Evolutionary conservation across 2,888 invertebrate genomes (phyloP), one percentile per base, ranked within the genome.

Genomic region (Leucoma salicis): DNA sequence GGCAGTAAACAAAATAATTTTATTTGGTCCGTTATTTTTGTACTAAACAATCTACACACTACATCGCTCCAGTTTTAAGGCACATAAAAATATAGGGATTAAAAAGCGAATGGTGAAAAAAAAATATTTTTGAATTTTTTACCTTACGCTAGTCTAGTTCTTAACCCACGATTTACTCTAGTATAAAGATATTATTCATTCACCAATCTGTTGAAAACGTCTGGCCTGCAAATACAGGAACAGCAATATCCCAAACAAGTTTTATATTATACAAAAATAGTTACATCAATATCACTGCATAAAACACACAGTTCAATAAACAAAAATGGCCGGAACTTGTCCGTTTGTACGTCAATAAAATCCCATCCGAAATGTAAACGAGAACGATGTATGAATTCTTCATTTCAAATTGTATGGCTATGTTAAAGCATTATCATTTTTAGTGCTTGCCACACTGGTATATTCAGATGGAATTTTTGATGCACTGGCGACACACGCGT

Each of bases 391-490:
- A 88, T 89, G 88, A 89, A 89, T 88, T 78, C 87, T 87, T 89
- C 84, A 89, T 88, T 82, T 74, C 73, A 88, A 88, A 87, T 88
- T 87, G 88, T 88, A 85, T 86, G 70, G 77, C 78, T 82, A 85
- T 82, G 85, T 86, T 84, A 82, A 82, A 81, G 88, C 77, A 90
- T 90, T 89, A 90, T 90, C 88, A 89, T 90, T 90, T 90, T 90
- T 90, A 90, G 89, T 88, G 85, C 88, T 86, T 72, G 82, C 87
- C 88, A 89, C 88, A 88, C 83, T 80, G 81, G 74, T 81, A 84
- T 84, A 87, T 85, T 87, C 89, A 89, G 90, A 90, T 90, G 85
- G 90, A 90, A 90, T 90, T 90, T 90, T 90, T 89, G 90, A 90
- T 90, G 88, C 88, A 89, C 86, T 86, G 86, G 89, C 87, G 82